Evolutionary conservation across 2,797 vertebrate genomes (phyloP).

Genomic region (Falco columbarius): DNA sequence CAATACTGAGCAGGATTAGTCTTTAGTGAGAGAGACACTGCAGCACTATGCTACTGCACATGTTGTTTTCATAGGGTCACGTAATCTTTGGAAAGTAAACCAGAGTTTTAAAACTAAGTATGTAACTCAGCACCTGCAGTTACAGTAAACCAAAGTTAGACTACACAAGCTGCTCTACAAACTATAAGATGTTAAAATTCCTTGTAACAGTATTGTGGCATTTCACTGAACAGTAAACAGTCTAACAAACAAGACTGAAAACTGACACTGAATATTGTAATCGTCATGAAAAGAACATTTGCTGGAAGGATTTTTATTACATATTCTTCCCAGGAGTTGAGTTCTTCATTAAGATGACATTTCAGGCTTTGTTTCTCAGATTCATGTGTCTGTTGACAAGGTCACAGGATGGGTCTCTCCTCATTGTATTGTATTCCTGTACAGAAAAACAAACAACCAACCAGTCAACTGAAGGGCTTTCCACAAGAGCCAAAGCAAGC

Average conservation of each 20-base stretch:
- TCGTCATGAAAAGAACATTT: neutral
- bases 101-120: neutral
- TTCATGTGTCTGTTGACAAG: neutral
- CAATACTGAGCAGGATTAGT: neutral
- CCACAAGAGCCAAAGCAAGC: neutral
- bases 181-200: neutral
- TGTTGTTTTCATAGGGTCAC: neutral
- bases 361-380: slow-evolving; percentile 42
- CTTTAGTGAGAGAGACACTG: neutral
- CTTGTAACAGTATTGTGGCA: neutral
- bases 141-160: neutral
- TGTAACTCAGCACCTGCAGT: neutral
- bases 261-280: neutral
- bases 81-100: neutral
- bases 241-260: slow-evolving; percentile 23
- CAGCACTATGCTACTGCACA: slow-evolving; percentile 12
- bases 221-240: neutral
- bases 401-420: neutral
- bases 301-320: neutral
- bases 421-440: slow-evolving; percentile 12
- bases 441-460: neutral
- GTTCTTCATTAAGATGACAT: neutral
- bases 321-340: neutral
- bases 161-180: neutral
- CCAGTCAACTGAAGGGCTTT: neutral